These are phyloP conservation scores for Mormyrus lacerda DNA, from an alignment of 2,113 vertebrate genomes.

Conservation along the genomic window DNA sequence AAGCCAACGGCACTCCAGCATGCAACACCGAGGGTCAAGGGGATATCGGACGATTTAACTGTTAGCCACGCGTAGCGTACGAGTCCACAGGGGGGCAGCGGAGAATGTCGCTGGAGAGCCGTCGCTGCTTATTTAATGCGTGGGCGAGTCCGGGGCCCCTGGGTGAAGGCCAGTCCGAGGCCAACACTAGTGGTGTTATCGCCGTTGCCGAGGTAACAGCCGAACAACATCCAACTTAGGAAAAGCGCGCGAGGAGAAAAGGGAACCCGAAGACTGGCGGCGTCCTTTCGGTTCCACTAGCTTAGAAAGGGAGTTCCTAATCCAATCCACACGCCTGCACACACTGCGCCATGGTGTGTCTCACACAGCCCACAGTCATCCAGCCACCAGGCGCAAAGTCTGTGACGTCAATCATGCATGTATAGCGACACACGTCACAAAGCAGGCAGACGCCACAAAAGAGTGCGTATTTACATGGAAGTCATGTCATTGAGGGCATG, in stretches of 20 bases:
- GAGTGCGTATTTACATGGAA: conserved; percentile 76
- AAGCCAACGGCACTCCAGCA: not conserved
- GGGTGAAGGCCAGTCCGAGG: not conserved
- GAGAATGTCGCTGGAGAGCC: not conserved
- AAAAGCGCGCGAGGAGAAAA: not conserved
- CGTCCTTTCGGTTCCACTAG: not conserved
- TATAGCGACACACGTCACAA: conserved; percentile 32
- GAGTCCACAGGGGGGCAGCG: not conserved
- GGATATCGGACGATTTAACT: not conserved
- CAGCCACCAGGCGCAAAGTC: not conserved
- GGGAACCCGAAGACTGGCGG: not conserved
- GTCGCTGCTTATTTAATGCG: not conserved
- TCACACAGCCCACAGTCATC: not conserved
- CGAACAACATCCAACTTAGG: not conserved
- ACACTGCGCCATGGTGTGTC: not conserved
- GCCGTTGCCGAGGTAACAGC: conserved; percentile 6
- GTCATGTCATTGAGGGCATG: conserved; percentile 83
- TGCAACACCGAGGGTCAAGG: not conserved
- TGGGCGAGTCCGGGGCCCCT: not conserved
- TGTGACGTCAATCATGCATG: conserved; percentile 15
- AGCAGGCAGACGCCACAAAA: conserved; percentile 40
- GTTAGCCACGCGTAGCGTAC: not conserved
- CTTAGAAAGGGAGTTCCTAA: not conserved
- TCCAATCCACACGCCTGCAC: not conserved
- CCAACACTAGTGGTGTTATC: not conserved